Base-by-base conservation (phyloP, 2,113 vertebrate genomes). In the Ranitomeya imitator region DNA sequence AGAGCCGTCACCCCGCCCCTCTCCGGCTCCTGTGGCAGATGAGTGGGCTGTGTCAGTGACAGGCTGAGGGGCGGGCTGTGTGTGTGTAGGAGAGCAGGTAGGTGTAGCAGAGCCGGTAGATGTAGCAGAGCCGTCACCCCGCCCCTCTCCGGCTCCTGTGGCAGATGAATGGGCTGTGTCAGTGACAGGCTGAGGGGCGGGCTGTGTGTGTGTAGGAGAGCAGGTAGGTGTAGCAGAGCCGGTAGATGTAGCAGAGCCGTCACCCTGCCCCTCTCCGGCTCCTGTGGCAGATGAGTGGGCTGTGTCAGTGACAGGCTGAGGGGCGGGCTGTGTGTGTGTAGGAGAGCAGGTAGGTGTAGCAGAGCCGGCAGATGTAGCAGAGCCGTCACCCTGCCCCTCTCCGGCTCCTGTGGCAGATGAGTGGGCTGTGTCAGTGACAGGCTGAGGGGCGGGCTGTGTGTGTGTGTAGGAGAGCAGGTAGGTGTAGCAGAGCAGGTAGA, bases 51-150 rank as follows among this genome's bases (percentile, higher is more conserved):
- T 80, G 74, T 1, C 60, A 63, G 87, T 83, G 87, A 78, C 87
- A 88, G 87, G 45, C 67, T n/a, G 67, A 82, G 87, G 77, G 87
- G 57, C 23, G 14, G 85, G 88, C 87, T 74, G 90, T 63, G 91
- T 79, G 85, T 86, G n/a, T n/a, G n/a, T 31, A 31, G 2, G 26
- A 31, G 26, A 31, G 26, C 26, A 76, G 31, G 19, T 61, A 55
- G 19, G 16, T 21, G 21, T 19, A 12, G 80, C 5, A 31, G 4
- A 31, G 83, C 83, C 71, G 61, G 14, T 65, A 57, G 45, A 80
- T 57, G 63, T 45, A 26, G 45, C 1, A 26, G 26, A 78, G 60
- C 21, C 67, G 63, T 63, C n/a, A 76, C 57, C 73, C 65, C 63
- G 16, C 79, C 73, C 63, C 18, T 23, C 19, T 13, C 59, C 63